Base-by-base conservation (phyloP, 2,797 vertebrate genomes). In the Dendrocincla fuliginosa region DNA sequence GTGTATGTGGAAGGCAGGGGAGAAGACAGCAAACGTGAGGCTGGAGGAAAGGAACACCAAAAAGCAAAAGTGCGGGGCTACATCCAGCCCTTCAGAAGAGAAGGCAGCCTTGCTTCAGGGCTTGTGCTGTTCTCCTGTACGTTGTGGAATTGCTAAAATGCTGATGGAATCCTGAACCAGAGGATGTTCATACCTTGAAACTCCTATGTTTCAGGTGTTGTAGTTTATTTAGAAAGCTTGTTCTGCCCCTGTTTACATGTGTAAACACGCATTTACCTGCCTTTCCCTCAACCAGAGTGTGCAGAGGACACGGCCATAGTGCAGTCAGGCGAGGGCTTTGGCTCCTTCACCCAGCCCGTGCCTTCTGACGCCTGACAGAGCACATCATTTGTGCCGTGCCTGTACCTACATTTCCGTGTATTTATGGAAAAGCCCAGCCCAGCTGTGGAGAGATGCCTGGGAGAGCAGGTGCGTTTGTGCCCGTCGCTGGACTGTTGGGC, bases 111-210 rank as follows among this genome's bases (percentile, higher is more conserved):
- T 46, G 11, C 10, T 23, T n/a, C 20, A 2, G n/a, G 16, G 44
- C 16, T 70, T 49, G 9, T 16, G 6, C 41, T 25, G 6, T 20
- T 27, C 35, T 74, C 11, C 1, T 0, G 1, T 11, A 7, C 10
- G 3, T 9, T 11, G 16, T 46, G 13, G 4, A 32, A 27, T 14
- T 67, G 39, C 22, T 80, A 18, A 35, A 84, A 44, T 3, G 18
- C 11, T 4, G 16, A 2, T 18, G 22, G 67, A 24, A 33, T 44
- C 39, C 32, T 24, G 35, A 85, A 32, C 12, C 1, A 5, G 33
- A 41, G 0, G 8, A 25, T 1, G 7, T 10, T 53, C 0, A 0
- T 14, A 25, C 2, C 1, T 10, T 16, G 25, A 20, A 56, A 5
- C 3, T 14, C 10, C 30, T 3, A 2, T 3, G 9, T 22, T 0